Base-by-base conservation (phyloP, 2,797 vertebrate genomes). In the Sebastes jordani region DNA sequence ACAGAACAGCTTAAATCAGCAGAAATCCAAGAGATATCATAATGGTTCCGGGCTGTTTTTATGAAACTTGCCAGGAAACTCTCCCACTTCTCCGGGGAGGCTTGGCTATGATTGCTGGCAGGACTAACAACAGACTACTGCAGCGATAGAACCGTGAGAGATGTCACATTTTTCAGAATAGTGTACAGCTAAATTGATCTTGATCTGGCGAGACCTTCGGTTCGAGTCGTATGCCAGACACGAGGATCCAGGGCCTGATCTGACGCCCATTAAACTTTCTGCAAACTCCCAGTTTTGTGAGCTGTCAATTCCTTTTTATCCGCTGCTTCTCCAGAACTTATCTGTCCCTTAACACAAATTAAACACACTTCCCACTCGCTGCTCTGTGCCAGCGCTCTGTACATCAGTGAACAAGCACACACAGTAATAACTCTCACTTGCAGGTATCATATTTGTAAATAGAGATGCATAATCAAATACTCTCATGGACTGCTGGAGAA, bases 1-100 rank as follows among this genome's bases (percentile, higher is more conserved):
- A 46, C 61, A 81, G 83, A 91, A 87, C 74, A 66, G 74, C 84
- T 83, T 76, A 81, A 82, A 83, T 87, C 86, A 86, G 83, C 86
- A 86, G 77, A 91, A 85, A 77, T 86, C 79, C 59, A 66, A 18
- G 46, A 74, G 80, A 89, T 87, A 90, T 77, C 86, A 71, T 52
- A 67, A 61, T 9, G 14, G 62, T 83, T 73, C 68, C 20, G 2
- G 71, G 65, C 68, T 82, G 65, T 82, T 88, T 89, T 88, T 72
- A 75, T 81, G 74, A 87, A 89, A 86, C 72, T 71, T 62, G 68
- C 76, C 84, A 88, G 60, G 76, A 76, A 78, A 71, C 13, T 64
- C 46, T 75, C 56, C 77, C 77, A 32, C 81, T 81, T 66, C 81
- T 88, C 80, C 1, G 2, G 54, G 60, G 78, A 80, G 69, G 46